Conservation (phyloP, 2,797 vertebrate genomes). For the Sebastes diaconus region DNA sequence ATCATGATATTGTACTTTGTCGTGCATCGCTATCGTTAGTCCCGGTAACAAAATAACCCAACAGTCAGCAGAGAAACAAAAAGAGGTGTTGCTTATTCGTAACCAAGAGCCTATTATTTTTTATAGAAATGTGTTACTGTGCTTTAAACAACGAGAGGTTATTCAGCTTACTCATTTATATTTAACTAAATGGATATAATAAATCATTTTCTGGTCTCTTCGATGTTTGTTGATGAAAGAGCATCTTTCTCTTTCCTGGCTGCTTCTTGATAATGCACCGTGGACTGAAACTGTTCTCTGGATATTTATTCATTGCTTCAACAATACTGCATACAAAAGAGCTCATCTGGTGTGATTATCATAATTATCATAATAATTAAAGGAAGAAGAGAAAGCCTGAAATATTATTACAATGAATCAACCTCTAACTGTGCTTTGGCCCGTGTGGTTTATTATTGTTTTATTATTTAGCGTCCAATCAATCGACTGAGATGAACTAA, state of each 20-base stretch:
- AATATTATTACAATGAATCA: slow-evolving; percentile 9
- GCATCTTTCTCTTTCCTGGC: slow-evolving; percentile 39
- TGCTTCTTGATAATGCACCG: slow-evolving; percentile 40
- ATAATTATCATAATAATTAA: slow-evolving; percentile 12
- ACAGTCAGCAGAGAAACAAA: neutral
- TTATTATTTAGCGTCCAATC: neutral
- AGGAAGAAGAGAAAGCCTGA: neutral
- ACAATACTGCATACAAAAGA: slow-evolving; percentile 20
- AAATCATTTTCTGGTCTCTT: slow-evolving; percentile 10
- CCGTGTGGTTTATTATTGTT: neutral
- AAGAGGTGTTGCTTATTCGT: neutral
- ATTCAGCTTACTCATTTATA: neutral
- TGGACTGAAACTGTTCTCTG: slow-evolving; percentile 25
- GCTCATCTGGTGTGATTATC: slow-evolving; percentile 6
- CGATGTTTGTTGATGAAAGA: slow-evolving; percentile 51
- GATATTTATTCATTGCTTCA: slow-evolving; percentile 38
- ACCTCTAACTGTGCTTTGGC: neutral
- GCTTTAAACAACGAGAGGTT: neutral
- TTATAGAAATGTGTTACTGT: neutral
- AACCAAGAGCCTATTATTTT: neutral
- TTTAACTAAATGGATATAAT: neutral
- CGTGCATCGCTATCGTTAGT: neutral
- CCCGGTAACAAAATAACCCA: neutral
- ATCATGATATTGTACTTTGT: neutral
- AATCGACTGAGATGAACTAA: neutral